phyloP scores from a whole-genome alignment of 2,888 invertebrate species.

The Torymus tubicola region DNA sequence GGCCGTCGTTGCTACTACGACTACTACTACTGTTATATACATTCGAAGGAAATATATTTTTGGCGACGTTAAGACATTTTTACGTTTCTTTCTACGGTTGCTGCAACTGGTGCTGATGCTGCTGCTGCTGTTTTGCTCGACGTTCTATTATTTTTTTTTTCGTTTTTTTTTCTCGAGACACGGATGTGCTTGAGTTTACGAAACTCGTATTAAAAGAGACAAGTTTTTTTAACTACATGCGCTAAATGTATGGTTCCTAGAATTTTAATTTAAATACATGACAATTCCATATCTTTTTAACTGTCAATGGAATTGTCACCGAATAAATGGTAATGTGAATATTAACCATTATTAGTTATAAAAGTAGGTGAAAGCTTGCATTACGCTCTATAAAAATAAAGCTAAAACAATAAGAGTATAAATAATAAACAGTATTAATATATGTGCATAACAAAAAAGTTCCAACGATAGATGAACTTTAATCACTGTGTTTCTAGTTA shows the following conservation, averaged over 20 bases:
- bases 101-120: not conserved
- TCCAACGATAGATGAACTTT: too few species aligned
- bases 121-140: not conserved
- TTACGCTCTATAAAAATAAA: too few species aligned
- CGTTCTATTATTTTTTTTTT: not conserved
- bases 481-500: too few species aligned
- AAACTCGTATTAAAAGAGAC: slow-evolving; percentile 40
- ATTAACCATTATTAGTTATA: too few species aligned
- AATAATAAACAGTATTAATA: too few species aligned
- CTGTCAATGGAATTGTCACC: too few species aligned
- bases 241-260: not conserved
- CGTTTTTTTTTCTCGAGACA: not conserved
- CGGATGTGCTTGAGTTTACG: not conserved
- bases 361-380: too few species aligned
- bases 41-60: slow-evolving; percentile 47
- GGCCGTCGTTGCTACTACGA: not conserved
- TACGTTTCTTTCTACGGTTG: slow-evolving; percentile 19
- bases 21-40: not conserved
- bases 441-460: too few species aligned
- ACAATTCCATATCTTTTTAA: too few species aligned
- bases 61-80: slow-evolving; percentile 42
- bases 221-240: not conserved
- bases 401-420: too few species aligned
- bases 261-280: too few species aligned
- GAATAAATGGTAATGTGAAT: too few species aligned